A percentile compares a stretch with the other conserved stretches of the same genome.
phyloP scores from a whole-genome alignment of 2,797 vertebrate genomes.

The Xenentodon cancila region DNA sequence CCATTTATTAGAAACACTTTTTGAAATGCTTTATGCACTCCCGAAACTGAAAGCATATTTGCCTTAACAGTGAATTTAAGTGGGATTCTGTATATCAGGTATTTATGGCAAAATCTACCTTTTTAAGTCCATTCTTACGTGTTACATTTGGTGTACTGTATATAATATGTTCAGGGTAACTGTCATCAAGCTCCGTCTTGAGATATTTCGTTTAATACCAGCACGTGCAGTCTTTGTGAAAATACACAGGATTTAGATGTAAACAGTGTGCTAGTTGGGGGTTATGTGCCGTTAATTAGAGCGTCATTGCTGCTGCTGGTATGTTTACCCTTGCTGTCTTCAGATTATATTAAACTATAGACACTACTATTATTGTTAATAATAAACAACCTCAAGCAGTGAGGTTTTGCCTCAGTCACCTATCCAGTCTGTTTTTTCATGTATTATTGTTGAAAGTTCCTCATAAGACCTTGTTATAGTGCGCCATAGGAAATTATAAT shows the following conservation, averaged over 20 bases:
- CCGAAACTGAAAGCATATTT: constrained; percentile 73
- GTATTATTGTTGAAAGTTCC: constrained; percentile 7
- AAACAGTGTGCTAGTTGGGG: not conserved
- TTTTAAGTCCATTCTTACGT: constrained; percentile 65
- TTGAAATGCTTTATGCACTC: constrained; percentile 78
- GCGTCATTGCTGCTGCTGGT: constrained; percentile 44
- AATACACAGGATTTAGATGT: constrained; percentile 27
- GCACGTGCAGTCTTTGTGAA: constrained; percentile 15
- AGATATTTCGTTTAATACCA: constrained; percentile 59
- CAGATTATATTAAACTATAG: constrained; percentile 23
- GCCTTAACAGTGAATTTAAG: constrained; percentile 76
- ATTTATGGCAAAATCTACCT: constrained; percentile 81
- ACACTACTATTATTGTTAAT: not conserved
- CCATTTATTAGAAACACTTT: constrained; percentile 57
- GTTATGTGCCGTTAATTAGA: constrained; percentile 27
- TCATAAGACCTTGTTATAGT: constrained; percentile 3
- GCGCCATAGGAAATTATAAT: too few relatives aligned
- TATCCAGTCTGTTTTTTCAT: not conserved
- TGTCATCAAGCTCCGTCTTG: constrained; percentile 54
- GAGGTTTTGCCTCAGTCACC: constrained; percentile 21
- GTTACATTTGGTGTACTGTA: constrained; percentile 76
- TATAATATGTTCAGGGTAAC: constrained; percentile 63
- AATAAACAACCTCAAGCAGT: constrained; percentile 19
- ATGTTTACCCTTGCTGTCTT: constrained; percentile 33
- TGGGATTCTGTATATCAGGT: constrained; percentile 78